Percentiles rank a stretch among this genome's conserved stretches.
Conservation (phyloP, 2,888 invertebrate genomes). For the Nysson spinosus region DNA sequence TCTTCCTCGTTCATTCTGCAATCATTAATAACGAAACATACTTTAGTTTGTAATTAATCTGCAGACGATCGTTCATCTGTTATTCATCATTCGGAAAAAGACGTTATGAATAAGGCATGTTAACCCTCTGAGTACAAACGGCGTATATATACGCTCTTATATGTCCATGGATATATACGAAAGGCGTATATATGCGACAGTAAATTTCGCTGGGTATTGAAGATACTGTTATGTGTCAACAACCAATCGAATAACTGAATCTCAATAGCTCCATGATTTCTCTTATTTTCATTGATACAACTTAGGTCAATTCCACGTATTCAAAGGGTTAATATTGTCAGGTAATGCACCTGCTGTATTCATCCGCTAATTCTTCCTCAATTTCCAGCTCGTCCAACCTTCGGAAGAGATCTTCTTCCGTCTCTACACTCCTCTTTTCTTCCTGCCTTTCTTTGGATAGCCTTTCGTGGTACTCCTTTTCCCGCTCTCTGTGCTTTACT, state of each 20-base stretch:
- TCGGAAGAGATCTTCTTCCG: constrained; percentile 78
- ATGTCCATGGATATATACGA: too few species aligned
- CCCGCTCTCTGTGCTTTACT: constrained; percentile 77
- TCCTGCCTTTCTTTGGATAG: constrained; percentile 76
- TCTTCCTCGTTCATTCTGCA: too few species aligned
- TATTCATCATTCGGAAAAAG: too few species aligned
- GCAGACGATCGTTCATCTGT: too few species aligned
- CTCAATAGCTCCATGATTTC: too few species aligned
- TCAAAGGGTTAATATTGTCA: not conserved
- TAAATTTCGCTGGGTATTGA: too few species aligned
- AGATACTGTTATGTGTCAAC: too few species aligned
- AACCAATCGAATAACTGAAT: too few species aligned
- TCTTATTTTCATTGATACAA: not conserved
- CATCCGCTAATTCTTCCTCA: constrained; percentile 81
- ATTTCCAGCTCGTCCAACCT: constrained; percentile 82
- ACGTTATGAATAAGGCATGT: too few species aligned
- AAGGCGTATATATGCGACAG: too few species aligned
- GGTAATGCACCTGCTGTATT: constrained; percentile 62
- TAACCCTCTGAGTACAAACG: too few species aligned
- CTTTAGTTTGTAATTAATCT: not conserved
- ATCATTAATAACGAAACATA: not conserved
- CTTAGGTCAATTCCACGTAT: not conserved
- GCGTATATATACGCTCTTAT: too few species aligned
- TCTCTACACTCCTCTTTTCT: constrained; percentile 64
- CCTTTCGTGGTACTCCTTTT: constrained; percentile 76